These are phyloP conservation scores for Acanthosepion pharaonis DNA, from an alignment of 2,888 invertebrate species.

Conservation along the genomic window DNA sequence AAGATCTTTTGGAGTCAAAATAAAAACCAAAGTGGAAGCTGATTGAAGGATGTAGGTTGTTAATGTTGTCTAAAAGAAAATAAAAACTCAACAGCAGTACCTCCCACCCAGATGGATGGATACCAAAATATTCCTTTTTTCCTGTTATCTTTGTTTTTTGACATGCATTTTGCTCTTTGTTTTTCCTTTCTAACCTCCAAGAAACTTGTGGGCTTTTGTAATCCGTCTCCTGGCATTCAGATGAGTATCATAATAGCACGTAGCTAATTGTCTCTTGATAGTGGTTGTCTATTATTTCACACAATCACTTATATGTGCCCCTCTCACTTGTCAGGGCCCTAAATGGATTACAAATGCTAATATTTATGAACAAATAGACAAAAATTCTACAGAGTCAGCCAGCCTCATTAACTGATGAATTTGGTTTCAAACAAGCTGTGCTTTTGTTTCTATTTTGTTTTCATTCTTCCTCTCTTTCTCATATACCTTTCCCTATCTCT, in stretches of 20 bases:
- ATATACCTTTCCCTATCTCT: background rate
- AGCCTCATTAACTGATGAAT: slow-evolving; percentile 12
- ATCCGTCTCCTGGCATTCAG: background rate
- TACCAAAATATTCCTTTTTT: background rate
- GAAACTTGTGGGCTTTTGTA: background rate
- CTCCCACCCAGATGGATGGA: background rate
- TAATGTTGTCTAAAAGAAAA: background rate
- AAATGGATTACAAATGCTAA: background rate
- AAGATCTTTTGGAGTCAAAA: background rate
- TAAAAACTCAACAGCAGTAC: background rate
- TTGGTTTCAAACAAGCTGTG: background rate
- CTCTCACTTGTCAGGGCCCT: background rate
- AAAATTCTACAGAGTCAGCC: slow-evolving; percentile 4
- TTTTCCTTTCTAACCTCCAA: background rate
- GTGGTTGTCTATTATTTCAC: background rate
- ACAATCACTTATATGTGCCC: background rate
- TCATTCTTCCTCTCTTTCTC: background rate
- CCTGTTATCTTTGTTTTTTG: background rate
- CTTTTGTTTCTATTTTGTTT: background rate
- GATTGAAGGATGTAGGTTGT: slow-evolving; percentile 13
- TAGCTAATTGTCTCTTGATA: slow-evolving; percentile 33
- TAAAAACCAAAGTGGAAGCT: background rate
- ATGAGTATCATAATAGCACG: background rate
- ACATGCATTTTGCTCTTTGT: background rate
- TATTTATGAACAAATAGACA: slow-evolving; percentile 13